Percentiles rank a stretch among this genome's conserved stretches.
Conservation (phyloP, 2,113 vertebrate species). For the Pteropus alecto region DNA sequence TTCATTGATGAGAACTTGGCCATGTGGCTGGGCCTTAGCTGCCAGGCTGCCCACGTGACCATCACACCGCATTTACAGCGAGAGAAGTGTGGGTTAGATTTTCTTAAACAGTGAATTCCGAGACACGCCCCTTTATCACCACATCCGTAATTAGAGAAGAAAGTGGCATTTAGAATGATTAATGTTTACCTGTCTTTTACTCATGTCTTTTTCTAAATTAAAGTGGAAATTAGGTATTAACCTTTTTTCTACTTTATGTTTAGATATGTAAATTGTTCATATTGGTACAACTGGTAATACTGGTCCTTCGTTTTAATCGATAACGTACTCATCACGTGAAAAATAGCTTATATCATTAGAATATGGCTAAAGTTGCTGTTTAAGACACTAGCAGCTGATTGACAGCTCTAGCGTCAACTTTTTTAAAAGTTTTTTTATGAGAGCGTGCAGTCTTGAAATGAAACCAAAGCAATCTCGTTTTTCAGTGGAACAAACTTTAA, state of each 20-base stretch:
- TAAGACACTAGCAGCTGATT: neutral
- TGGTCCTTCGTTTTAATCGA: constrained; percentile 22
- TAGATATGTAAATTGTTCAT: neutral
- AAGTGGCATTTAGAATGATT: constrained; percentile 5
- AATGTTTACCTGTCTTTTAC: constrained; percentile 11
- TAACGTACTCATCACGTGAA: neutral
- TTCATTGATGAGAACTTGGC: neutral
- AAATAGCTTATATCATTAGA: neutral
- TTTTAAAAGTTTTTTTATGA: neutral
- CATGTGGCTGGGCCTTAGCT: neutral
- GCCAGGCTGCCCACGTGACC: neutral
- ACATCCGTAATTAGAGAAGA: neutral
- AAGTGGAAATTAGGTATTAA: constrained; percentile 24
- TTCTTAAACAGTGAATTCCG: neutral
- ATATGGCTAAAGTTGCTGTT: neutral
- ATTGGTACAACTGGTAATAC: neutral
- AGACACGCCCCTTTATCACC: neutral
- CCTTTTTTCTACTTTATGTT: neutral
- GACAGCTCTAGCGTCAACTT: neutral
- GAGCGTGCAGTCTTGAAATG: neutral
- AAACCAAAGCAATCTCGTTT: neutral
- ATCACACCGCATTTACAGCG: neutral
- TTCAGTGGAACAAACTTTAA: neutral
- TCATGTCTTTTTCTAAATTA: neutral
- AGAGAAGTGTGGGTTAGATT: neutral